Percentiles rank a stretch among this genome's conserved stretches.
Conservation (phyloP, 23 tunicate species). For the Styela plicata region DNA sequence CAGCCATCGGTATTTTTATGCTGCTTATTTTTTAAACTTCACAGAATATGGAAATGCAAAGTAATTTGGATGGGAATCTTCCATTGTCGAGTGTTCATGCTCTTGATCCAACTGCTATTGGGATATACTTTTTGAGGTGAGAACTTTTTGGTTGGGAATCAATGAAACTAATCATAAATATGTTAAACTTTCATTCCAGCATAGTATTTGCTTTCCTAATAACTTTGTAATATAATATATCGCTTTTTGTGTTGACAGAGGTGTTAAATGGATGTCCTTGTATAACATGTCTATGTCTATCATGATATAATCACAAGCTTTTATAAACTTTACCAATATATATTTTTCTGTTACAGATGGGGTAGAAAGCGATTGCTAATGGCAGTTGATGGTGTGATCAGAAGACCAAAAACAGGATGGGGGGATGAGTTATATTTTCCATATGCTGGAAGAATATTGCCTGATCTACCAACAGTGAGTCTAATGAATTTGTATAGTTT, state of each 20-base stretch:
- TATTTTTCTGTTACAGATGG: constrained; percentile 45
- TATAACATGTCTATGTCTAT: background rate
- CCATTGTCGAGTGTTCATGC: constrained; percentile 56
- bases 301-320: too few relatives aligned
- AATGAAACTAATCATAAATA: too few relatives aligned
- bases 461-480: constrained; percentile 5
- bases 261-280: too few relatives aligned
- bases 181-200: too few relatives aligned
- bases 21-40: too few relatives aligned
- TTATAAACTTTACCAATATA: background rate
- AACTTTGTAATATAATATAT: too few relatives aligned
- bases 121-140: constrained; percentile 59
- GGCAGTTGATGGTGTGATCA: constrained; percentile 67
- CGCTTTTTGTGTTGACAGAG: too few relatives aligned
- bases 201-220: too few relatives aligned
- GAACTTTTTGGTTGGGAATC: background rate
- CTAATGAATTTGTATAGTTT: too few relatives aligned
- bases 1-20: too few relatives aligned
- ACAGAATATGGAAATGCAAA: constrained; percentile 77
- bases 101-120: constrained; percentile 66
- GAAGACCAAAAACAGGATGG: constrained; percentile 89
- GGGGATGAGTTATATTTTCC: constrained; percentile 77
- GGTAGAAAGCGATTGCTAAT: constrained; percentile 75
- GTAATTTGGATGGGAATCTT: constrained; percentile 78
- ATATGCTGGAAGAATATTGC: constrained; percentile 35